Evolutionary conservation across 2,113 vertebrate species (phyloP).

Genomic region (Etheostoma spectabile): DNA sequence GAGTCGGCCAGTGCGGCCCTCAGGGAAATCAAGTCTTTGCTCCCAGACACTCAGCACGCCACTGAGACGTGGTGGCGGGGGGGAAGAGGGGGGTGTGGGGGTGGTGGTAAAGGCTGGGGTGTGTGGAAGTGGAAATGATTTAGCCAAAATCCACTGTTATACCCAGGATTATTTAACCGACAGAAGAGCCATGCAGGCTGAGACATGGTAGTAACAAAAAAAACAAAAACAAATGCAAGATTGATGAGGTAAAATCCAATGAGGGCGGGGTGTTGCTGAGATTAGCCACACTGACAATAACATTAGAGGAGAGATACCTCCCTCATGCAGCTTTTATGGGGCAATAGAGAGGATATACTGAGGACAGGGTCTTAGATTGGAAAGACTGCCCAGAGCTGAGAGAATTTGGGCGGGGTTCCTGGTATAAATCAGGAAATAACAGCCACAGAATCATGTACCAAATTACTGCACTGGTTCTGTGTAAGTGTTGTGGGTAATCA

Average conservation of each 20-base stretch:
- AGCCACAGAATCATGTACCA: not conserved
- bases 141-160: slow-evolving; percentile 53
- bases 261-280: slow-evolving; percentile 31
- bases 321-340: slow-evolving; percentile 54
- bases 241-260: slow-evolving; percentile 37
- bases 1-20: slow-evolving; percentile 58
- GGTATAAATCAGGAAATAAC: slow-evolving; percentile 15
- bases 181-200: slow-evolving; percentile 16
- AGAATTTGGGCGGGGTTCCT: slow-evolving; percentile 1
- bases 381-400: slow-evolving; percentile 19
- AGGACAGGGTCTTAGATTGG: slow-evolving; percentile 29
- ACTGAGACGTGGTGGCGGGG: slow-evolving; percentile 21
- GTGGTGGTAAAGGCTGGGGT: not conserved
- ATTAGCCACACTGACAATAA: slow-evolving; percentile 63
- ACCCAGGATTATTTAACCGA: slow-evolving; percentile 59
- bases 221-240: slow-evolving; percentile 47
- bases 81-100: too few relatives aligned
- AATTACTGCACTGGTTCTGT: not conserved
- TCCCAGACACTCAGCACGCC: slow-evolving; percentile 53
- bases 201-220: slow-evolving; percentile 47
- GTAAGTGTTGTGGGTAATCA: slow-evolving; percentile 8
- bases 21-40: slow-evolving; percentile 78
- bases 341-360: slow-evolving; percentile 57
- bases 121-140: slow-evolving; percentile 16
- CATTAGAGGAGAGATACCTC: slow-evolving; percentile 46